Evolutionary conservation across 2,888 invertebrate species (phyloP).

Genomic region (Mythimna ferrago): DNA sequence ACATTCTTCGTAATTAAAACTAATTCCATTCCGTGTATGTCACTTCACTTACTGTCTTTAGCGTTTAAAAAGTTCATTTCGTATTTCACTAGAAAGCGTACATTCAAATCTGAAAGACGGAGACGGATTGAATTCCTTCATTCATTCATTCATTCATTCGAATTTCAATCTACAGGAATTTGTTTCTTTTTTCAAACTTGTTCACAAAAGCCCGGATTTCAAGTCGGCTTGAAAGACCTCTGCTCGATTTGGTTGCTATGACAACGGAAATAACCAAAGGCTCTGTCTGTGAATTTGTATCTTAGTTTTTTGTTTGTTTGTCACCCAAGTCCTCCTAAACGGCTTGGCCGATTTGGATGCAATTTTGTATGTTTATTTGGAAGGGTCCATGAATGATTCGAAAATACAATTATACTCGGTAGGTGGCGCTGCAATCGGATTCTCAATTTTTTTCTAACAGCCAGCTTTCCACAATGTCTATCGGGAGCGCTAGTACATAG

Average conservation of each 20-base stretch:
- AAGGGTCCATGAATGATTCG: no score
- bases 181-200: constrained; percentile 33
- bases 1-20: constrained; percentile 46
- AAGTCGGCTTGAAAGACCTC: no score
- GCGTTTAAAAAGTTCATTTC: constrained; percentile 54
- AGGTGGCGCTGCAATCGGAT: no score
- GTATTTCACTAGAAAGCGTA: constrained; percentile 56
- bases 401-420: no score
- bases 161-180: constrained; percentile 41
- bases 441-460: no score
- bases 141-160: constrained; percentile 40
- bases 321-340: no score
- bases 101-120: constrained; percentile 55
- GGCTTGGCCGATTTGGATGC: no score
- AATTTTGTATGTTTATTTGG: no score
- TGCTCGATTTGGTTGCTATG: no score
- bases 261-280: neutral
- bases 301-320: no score
- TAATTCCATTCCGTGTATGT: constrained; percentile 39
- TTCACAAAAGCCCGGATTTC: neutral
- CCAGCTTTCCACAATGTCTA: no score
- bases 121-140: constrained; percentile 41
- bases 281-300: constrained; percentile 1
- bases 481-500: no score
- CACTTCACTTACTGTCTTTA: constrained; percentile 54